A percentile compares a stretch with the other conserved stretches of the same genome.
Conservation (phyloP, 2,888 invertebrate species). For the Temnothorax ravouxi region DNA sequence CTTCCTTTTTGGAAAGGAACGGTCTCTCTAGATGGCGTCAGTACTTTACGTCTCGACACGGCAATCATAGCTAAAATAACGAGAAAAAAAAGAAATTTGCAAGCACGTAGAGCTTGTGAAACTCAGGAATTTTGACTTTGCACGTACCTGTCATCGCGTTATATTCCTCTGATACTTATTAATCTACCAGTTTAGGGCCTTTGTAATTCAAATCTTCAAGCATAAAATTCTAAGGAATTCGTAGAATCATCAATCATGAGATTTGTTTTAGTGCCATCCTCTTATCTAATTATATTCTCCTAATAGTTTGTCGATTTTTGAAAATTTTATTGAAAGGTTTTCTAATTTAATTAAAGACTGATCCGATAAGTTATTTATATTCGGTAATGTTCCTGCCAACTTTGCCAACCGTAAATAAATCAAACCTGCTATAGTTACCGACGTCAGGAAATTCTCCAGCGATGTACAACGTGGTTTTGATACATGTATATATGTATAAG, state of each 20-base stretch:
- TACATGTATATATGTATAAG: not conserved
- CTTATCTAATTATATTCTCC: not conserved
- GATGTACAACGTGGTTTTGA: not conserved
- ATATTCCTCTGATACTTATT: not conserved
- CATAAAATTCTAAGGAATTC: not conserved
- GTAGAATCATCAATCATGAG: not conserved
- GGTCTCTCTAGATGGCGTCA: conserved; percentile 5
- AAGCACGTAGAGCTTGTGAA: not conserved
- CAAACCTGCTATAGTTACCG: not conserved
- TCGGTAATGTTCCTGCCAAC: not conserved
- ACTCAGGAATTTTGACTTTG: not conserved
- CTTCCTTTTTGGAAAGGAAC: not conserved
- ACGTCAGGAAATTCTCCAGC: not conserved
- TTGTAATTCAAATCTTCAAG: not conserved
- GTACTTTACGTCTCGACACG: not conserved
- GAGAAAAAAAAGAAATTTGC: not conserved
- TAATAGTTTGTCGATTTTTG: not conserved
- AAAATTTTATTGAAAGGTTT: not conserved
- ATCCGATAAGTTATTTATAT: not conserved
- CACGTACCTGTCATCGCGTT: not conserved
- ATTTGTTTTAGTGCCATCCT: not conserved
- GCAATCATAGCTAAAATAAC: not conserved
- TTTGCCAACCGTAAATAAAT: not conserved
- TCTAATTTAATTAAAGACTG: not conserved
- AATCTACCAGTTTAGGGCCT: not conserved